Evolutionary conservation across 2,888 invertebrate species (phyloP), one percentile per base, ranked within the genome.

Genomic region (Hydrotaea cyrtoneurina): DNA sequence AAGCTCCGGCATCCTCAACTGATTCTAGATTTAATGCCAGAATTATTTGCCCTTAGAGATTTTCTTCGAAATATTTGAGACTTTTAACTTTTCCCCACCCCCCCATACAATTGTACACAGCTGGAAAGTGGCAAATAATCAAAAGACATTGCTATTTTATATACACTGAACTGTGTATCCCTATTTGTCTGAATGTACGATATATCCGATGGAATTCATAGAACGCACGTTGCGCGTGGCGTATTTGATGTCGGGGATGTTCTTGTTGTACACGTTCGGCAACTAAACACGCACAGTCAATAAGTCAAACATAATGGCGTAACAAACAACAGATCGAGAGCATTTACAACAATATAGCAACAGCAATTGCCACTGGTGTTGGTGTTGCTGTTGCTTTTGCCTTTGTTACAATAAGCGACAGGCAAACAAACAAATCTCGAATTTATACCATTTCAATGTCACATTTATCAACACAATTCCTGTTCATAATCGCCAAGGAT

Each of bases 371-470:
- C 31, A n/a, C 19, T 74, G 11, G 19, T 21, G 10, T 26, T 21
- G 62, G n/a, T 39, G 62, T 31, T 59, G 64, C 13, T 55, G 62
- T 15, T 53, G 31, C 39, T 39, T 53, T 31, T 59, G 64, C 13
- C 50, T 53, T 15, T 53, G 31, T 10, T 8, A 39, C 11, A 36
- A 15, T 55, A 19, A 36, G 13, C 17, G 3, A 57, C 19, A 79
- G 55, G 55, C 31, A 62, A 64, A 59, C 19, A 64, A 43, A 72
- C 21, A 76, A 62, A 76, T 78, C 72, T 64, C 36, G 55, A 86
- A 86, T 86, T 78, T 86, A 84, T 86, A 72, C 78, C 80, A 84
- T 84, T 86, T 86, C 85, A 86, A 83, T 85, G 80, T 86, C 82
- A 74, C 80, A 78, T 86, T 84, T 82, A 85, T 85, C 83, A 86